These are phyloP conservation scores for Bombus soroeensis DNA, from an alignment of 1,140 invertebrate species.

Conservation along the genomic window DNA sequence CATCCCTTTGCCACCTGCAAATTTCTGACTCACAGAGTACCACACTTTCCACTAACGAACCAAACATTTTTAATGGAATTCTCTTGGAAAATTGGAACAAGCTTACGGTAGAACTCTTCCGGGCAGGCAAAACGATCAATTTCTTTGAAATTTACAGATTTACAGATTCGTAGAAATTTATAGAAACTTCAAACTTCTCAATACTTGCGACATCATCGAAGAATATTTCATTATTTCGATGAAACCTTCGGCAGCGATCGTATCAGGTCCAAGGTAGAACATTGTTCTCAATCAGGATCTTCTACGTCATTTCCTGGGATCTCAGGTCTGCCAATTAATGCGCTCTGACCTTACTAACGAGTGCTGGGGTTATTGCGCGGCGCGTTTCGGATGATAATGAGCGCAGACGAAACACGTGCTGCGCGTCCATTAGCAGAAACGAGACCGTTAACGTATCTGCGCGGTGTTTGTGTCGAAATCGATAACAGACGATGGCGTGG, in stretches of 20 bases:
- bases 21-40: too few relatives aligned
- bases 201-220: too few relatives aligned
- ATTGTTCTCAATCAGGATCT: neutral
- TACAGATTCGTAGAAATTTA: too few relatives aligned
- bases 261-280: neutral
- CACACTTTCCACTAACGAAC: too few relatives aligned
- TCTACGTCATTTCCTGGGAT: neutral
- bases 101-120: too few relatives aligned
- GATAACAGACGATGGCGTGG: conserved; percentile 49
- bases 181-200: too few relatives aligned
- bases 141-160: too few relatives aligned
- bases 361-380: conserved; percentile 39
- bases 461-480: conserved; percentile 41
- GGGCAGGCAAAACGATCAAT: too few relatives aligned
- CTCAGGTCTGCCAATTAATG: conserved; percentile 22
- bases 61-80: too few relatives aligned
- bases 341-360: conserved; percentile 41
- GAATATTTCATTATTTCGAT: neutral
- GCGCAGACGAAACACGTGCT: conserved; percentile 27
- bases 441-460: conserved; percentile 45
- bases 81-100: too few relatives aligned
- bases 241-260: neutral
- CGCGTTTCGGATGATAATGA: conserved; percentile 51
- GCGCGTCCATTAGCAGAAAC: conserved; percentile 50
- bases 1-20: too few relatives aligned